phyloP scores from a whole-genome alignment of 1,140 invertebrate species.

The Campodea augens region DNA sequence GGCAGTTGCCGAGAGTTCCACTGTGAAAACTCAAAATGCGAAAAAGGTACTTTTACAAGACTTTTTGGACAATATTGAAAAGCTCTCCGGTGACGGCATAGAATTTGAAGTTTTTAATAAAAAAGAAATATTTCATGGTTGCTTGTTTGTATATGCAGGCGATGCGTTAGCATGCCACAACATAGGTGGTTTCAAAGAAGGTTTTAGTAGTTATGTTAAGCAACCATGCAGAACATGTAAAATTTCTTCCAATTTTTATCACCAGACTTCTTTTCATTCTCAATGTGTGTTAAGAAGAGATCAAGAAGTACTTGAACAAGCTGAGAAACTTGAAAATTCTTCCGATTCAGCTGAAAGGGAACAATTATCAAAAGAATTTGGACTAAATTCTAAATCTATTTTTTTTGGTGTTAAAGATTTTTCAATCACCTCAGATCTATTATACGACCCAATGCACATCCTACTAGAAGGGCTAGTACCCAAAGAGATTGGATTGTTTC shows the following conservation, averaged over 20 bases:
- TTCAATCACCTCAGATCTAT: not conserved
- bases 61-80: not conserved
- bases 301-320: not conserved
- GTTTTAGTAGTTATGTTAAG: not conserved
- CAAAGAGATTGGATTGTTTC: not conserved
- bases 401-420: not conserved
- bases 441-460: not conserved
- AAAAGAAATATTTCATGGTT: not conserved
- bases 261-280: not conserved
- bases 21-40: not conserved
- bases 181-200: not conserved
- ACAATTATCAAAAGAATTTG: not conserved
- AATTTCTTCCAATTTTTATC: not conserved
- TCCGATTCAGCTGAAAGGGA: not conserved
- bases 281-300: not conserved
- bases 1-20: not conserved
- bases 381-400: not conserved
- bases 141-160: not conserved
- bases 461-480: not conserved
- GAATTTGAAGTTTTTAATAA: not conserved
- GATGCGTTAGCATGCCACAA: not conserved
- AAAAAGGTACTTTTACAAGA: not conserved
- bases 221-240: not conserved
- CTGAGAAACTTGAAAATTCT: not conserved
- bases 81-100: not conserved